Evolutionary conservation across 2,113 vertebrate species (phyloP).

Genomic region (Abramis brama): DNA sequence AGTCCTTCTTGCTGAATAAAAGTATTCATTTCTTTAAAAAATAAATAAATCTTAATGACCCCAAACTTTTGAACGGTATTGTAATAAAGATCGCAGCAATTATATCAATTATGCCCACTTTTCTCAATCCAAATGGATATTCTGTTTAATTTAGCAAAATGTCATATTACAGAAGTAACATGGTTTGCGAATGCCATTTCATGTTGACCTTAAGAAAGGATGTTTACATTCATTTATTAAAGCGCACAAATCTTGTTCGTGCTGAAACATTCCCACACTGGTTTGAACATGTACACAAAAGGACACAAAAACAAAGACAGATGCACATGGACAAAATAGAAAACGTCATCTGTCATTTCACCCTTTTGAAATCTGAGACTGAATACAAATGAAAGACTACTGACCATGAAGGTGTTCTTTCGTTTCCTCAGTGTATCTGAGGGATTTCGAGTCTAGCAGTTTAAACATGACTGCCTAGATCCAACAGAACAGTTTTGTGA

Average conservation of each 20-base stretch:
- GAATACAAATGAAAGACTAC: constrained; percentile 8
- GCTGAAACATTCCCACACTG: background rate
- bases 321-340: background rate
- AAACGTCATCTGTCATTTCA: constrained; percentile 14
- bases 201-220: constrained; percentile 3
- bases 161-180: background rate
- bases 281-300: background rate
- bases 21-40: too few relatives aligned
- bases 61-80: background rate
- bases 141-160: background rate
- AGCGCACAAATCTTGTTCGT: background rate
- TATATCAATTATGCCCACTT: background rate
- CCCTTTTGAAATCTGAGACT: constrained; percentile 25
- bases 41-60: background rate
- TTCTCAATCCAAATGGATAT: background rate
- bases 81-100: background rate
- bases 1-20: too few relatives aligned
- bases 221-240: background rate
- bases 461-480: background rate
- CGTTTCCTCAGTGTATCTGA: background rate
- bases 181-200: background rate
- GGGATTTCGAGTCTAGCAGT: background rate
- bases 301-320: constrained; percentile 8
- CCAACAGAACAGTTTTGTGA: background rate
- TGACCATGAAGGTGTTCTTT: background rate